Conservation (phyloP, 2,797 vertebrate genomes). For the Anabas testudineus region DNA sequence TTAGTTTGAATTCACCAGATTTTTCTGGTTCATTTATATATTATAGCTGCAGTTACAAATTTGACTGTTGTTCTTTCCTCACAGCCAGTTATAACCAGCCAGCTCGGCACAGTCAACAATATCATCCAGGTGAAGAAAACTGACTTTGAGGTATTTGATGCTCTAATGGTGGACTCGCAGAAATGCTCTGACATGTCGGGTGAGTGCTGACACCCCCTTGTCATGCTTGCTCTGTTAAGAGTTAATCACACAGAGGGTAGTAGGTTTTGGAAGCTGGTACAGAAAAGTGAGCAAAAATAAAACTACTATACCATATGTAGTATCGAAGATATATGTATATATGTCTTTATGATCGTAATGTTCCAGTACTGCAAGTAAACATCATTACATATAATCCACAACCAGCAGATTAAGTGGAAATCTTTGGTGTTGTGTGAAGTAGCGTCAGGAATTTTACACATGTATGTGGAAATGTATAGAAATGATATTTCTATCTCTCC, state of each 20-base stretch:
- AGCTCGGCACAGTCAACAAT: slow-evolving; percentile 97
- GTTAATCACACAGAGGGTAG: neutral
- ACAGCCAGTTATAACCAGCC: slow-evolving; percentile 94
- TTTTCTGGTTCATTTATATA: neutral
- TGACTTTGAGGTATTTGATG: slow-evolving; percentile 99
- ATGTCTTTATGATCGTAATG: neutral
- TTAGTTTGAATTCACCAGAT: no score
- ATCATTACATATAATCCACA: neutral
- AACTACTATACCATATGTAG: neutral
- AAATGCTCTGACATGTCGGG: slow-evolving; percentile 97
- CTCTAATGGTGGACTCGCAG: slow-evolving; percentile 98
- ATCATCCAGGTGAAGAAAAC: slow-evolving; percentile 98
- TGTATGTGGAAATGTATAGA: neutral
- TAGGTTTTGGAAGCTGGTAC: neutral
- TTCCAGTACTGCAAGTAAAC: no score
- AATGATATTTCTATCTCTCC: neutral
- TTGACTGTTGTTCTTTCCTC: neutral
- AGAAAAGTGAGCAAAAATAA: neutral
- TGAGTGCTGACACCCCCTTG: slow-evolving; percentile 68
- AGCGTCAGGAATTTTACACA: neutral
- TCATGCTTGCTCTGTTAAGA: neutral
- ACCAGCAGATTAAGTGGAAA: neutral
- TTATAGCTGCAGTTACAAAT: neutral
- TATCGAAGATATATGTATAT: no score
- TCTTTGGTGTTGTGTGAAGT: neutral